These are phyloP conservation scores for Phaenicophaeus curvirostris DNA, from an alignment of 2,797 vertebrate species.

Conservation along the genomic window DNA sequence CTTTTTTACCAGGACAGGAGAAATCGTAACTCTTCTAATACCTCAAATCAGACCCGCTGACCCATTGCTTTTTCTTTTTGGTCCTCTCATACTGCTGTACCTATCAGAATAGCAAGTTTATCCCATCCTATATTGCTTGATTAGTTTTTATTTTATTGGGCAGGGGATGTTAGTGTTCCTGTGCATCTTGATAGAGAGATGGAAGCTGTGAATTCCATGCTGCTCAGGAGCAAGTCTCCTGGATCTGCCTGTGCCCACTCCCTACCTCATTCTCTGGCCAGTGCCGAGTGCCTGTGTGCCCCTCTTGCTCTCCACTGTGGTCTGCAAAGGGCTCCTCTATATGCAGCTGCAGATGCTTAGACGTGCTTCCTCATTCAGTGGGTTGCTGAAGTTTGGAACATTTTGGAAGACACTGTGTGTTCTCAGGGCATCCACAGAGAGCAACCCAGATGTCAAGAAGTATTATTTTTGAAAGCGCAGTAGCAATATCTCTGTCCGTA, in stretches of 20 bases:
- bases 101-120: not conserved
- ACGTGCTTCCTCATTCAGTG: not conserved
- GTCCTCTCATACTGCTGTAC: not conserved
- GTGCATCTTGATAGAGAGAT: not conserved
- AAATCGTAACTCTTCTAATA: not conserved
- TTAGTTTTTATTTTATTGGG: not conserved
- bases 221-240: not conserved
- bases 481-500: not conserved
- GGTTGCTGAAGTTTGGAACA: not conserved
- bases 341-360: not conserved
- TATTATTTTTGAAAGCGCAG: not conserved
- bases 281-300: not conserved
- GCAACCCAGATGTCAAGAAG: not conserved
- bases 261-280: not conserved
- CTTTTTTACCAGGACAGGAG: not conserved
- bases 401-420: rapidly evolving
- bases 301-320: not conserved
- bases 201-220: rapidly evolving
- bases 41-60: not conserved
- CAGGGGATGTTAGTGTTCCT: not conserved
- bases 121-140: not conserved
- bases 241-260: rapidly evolving
- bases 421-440: not conserved
- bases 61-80: not conserved
- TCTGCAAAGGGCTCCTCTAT: not conserved